Percentiles rank a stretch among this genome's conserved stretches.
phyloP scores from a whole-genome alignment of 2,797 vertebrate genomes.

The Cossypha polioptera region DNA sequence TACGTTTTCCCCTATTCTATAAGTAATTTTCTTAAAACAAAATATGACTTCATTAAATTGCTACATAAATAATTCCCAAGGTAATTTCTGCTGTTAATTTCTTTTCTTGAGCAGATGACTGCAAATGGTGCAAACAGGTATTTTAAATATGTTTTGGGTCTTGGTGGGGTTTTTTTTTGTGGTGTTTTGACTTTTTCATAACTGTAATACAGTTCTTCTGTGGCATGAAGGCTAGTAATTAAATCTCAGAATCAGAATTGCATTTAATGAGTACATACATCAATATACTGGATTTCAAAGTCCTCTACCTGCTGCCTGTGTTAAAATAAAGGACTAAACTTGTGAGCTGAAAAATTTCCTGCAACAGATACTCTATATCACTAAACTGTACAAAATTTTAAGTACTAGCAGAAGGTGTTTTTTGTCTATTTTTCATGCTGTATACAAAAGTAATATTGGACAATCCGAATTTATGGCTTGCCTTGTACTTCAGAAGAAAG shows the following conservation, averaged over 20 bases:
- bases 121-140: neutral
- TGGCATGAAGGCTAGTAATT: neutral
- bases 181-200: neutral
- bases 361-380: neutral
- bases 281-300: neutral
- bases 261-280: neutral
- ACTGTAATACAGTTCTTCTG: neutral
- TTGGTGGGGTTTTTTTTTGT: neutral
- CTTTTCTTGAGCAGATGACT: neutral
- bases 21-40: neutral
- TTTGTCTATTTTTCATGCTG: neutral
- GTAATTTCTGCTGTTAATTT: neutral
- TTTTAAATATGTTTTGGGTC: neutral
- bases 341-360: neutral
- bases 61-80: neutral
- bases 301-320: neutral
- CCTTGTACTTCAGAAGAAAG: neutral
- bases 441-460: neutral
- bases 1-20: neutral
- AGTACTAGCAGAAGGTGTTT: neutral
- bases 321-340: neutral
- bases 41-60: neutral
- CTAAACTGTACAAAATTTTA: neutral
- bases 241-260: neutral
- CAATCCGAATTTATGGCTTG: neutral